phyloP scores from a whole-genome alignment of 2,113 vertebrate genomes.

The Eonycteris spelaea region DNA sequence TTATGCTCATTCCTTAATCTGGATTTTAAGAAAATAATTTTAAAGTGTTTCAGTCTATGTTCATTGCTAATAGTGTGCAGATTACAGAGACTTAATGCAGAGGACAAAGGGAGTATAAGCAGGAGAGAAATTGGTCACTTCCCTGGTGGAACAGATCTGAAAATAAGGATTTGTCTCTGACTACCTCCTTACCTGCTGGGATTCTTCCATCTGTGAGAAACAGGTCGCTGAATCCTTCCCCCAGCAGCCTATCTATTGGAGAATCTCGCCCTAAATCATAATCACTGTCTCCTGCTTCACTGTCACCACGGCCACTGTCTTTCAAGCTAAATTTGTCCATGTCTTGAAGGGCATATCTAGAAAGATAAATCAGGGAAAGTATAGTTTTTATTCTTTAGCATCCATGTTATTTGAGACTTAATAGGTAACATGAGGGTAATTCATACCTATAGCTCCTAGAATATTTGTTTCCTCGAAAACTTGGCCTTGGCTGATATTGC shows the following conservation, averaged over 20 bases:
- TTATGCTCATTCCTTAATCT: background rate
- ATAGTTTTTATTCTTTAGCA: background rate
- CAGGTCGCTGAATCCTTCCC: conserved; percentile 96
- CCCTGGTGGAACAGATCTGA: conserved; percentile 52
- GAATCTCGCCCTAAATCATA: conserved; percentile 97
- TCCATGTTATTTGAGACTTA: conserved; percentile 3
- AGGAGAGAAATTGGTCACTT: conserved; percentile 51
- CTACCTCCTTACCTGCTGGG: conserved; percentile 91
- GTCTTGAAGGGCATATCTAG: conserved; percentile 96
- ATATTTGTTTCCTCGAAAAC: conserved; percentile 99
- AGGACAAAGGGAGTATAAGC: conserved; percentile 21
- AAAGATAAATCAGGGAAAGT: conserved; percentile 61
- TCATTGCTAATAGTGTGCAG: background rate
- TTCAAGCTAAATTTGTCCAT: conserved; percentile 99
- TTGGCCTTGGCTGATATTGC: conserved; percentile 98
- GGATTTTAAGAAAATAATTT: conserved; percentile 30
- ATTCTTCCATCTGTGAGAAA: conserved; percentile 94
- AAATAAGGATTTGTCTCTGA: conserved; percentile 64
- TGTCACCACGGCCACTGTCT: conserved; percentile 98
- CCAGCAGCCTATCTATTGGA: conserved; percentile 94
- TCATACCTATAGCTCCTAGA: conserved; percentile 98
- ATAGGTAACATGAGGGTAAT: background rate
- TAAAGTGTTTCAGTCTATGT: conserved; percentile 35
- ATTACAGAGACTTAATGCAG: background rate
- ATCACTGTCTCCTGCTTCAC: conserved; percentile 98